Evolutionary conservation across 2,797 vertebrate genomes (phyloP).

Genomic region (Tapera naevia): DNA sequence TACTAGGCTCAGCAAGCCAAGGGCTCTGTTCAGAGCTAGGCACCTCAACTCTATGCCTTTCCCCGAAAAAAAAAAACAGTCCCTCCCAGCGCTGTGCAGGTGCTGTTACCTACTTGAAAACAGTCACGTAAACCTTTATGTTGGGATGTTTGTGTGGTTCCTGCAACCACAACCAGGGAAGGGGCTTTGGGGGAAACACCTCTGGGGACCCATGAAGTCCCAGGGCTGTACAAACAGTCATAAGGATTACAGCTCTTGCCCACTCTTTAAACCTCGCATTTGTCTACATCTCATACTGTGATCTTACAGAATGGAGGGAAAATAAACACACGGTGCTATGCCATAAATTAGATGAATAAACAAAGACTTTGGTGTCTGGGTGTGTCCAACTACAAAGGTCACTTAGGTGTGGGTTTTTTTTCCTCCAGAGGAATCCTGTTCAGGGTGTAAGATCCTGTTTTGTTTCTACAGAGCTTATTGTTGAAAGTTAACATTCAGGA

Average conservation of each 20-base stretch:
- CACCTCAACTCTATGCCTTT: background rate
- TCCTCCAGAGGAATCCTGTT: background rate
- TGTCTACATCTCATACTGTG: fast-evolving
- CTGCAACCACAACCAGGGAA: background rate
- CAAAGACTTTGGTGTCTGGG: background rate
- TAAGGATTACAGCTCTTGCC: background rate
- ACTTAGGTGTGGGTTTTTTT: background rate
- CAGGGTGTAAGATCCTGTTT: background rate
- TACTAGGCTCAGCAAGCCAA: background rate
- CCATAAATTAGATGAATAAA: background rate
- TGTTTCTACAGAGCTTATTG: background rate
- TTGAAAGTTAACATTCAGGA: background rate
- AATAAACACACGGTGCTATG: background rate
- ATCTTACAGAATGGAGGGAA: background rate
- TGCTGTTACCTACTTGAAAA: background rate
- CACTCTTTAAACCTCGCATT: background rate
- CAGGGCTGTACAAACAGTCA: background rate
- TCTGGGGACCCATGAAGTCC: background rate
- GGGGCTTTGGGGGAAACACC: background rate
- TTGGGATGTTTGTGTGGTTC: background rate
- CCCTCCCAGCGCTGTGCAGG: background rate
- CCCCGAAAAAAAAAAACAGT: background rate
- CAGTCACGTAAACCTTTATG: background rate
- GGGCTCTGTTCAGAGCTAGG: background rate
- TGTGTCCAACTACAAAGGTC: constrained; percentile 22